phyloP scores from a whole-genome alignment of 2,113 vertebrate genomes.

The Okapia johnstoni region DNA sequence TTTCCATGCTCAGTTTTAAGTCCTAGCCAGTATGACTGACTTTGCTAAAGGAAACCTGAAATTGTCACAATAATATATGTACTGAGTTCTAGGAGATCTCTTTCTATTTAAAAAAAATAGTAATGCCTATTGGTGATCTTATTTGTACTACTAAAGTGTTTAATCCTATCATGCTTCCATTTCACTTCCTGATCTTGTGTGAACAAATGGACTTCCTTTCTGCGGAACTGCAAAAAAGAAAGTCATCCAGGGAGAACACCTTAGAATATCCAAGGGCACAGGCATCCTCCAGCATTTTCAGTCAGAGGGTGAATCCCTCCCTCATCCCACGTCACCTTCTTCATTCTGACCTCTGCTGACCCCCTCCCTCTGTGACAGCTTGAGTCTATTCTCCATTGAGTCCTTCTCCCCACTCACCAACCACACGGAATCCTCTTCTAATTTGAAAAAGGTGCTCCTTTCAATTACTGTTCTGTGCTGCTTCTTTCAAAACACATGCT shows the following conservation, averaged over 20 bases:
- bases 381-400: background rate
- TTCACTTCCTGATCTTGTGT: background rate
- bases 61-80: background rate
- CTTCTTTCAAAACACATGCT: background rate
- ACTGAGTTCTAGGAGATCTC: background rate
- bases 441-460: background rate
- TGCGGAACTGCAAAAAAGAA: background rate
- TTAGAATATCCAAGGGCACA: background rate
- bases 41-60: conserved; percentile 19
- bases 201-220: background rate
- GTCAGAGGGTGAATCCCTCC: background rate
- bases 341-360: background rate
- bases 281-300: background rate
- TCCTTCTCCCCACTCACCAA: background rate
- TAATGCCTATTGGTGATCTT: background rate
- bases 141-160: background rate
- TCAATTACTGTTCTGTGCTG: background rate
- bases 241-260: background rate
- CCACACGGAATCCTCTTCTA: background rate
- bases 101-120: background rate
- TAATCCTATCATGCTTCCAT: background rate
- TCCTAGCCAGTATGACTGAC: background rate
- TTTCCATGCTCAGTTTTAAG: background rate
- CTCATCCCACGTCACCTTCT: background rate
- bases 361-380: background rate